Evolutionary conservation across 2,797 vertebrate genomes (phyloP), one percentile per base, ranked within the genome.

Genomic region (Spinibarbus caldwelli): DNA sequence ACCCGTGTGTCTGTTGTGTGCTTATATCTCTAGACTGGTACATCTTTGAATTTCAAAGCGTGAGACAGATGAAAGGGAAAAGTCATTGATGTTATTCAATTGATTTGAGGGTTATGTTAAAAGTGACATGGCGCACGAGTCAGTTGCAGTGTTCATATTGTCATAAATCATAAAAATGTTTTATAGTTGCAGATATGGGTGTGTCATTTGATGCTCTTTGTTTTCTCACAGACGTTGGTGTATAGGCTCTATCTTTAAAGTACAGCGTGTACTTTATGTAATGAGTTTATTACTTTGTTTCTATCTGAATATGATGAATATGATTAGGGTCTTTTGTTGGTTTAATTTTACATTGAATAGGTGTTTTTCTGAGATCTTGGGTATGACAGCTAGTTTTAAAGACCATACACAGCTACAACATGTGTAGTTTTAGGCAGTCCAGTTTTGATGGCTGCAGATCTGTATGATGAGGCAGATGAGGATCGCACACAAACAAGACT

Each of bases 181-280:
- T 76, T 31, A 43, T 68, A 57, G 4, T 73, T 85, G 31, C 84
- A 71, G 45, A 81, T 47, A 52, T 75, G 86, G 88, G 88, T 87
- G 88, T 87, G 86, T 86, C 88, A 34, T 78, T 70, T 87, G 47
- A 77, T 83, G 15, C 3, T 45, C 57, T 72, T 54, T 83, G 41
- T 83, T 71, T 72, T 43, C 36, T 80, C 29, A 62, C 68, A 66
- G 41, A 66, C n/a, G 15, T 26, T 54, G 78, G 52, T 19, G 0
- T 43, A 43, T 43, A 38, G 36, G 6, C 36, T 38, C 7, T 8
- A 31, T 54, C 26, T 76, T 10, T 68, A 19, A 66, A 36, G 54
- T 17, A 80, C 45, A 38, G n/a, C 12, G 49, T 29, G 26, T 80
- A 9, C 31, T 49, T 36, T 23, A 36, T 36, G 11, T 54, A 21